Evolutionary conservation across 2,113 vertebrate species (phyloP).

Genomic region (Uropsilus gracilis): DNA sequence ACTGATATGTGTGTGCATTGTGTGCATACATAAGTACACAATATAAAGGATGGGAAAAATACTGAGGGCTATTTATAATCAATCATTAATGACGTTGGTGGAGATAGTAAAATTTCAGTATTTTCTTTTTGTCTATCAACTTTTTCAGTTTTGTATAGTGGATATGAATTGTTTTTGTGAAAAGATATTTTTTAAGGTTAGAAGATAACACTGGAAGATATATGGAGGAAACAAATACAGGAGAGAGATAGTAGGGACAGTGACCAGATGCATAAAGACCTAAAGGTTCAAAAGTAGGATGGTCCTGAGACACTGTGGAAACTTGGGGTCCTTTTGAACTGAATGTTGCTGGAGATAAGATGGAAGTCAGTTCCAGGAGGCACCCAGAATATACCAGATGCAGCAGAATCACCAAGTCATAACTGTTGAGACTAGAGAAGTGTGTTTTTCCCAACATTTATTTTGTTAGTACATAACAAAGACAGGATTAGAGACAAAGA

Average conservation of each 20-base stretch:
- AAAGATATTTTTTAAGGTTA: neutral
- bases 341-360: neutral
- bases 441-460: neutral
- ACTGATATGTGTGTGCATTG: neutral
- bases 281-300: neutral
- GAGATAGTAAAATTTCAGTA: neutral
- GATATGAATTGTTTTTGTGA: neutral
- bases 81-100: neutral
- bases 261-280: neutral
- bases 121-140: conserved; percentile 16
- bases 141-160: neutral
- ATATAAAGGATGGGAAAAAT: neutral
- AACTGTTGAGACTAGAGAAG: neutral
- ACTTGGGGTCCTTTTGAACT: neutral
- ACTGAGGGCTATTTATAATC: neutral
- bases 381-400: fast-evolving
- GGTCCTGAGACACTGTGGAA: neutral
- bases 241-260: neutral
- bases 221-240: neutral
- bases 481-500: neutral
- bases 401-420: neutral
- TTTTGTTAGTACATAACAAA: neutral
- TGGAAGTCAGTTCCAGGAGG: neutral
- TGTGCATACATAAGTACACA: neutral
- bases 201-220: neutral